phyloP scores from a whole-genome alignment of 2,113 vertebrate species.

The Cercopithecus mona region DNA sequence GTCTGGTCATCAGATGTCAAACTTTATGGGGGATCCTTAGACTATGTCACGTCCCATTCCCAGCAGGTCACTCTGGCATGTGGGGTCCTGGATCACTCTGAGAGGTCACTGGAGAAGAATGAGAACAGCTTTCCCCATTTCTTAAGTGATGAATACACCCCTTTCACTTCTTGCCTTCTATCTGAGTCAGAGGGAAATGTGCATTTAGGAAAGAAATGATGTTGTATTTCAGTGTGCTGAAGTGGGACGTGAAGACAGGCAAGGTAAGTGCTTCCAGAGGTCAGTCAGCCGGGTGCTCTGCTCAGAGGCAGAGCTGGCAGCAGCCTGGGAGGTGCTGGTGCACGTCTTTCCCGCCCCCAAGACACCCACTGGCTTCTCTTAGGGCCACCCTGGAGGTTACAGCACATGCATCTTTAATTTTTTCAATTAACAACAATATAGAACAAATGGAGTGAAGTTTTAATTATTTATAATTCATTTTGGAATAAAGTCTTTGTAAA shows the following conservation, averaged over 20 bases:
- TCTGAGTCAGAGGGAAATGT: not conserved
- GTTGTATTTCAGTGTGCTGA: not conserved
- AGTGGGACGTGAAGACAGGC: not conserved
- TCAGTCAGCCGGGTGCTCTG: not conserved
- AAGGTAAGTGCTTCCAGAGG: not conserved
- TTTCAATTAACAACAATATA: slow-evolving; percentile 87
- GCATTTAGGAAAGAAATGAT: not conserved
- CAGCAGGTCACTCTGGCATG: not conserved
- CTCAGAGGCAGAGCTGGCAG: not conserved
- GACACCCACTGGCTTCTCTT: not conserved
- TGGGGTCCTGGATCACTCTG: not conserved
- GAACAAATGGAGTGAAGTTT: slow-evolving; percentile 85
- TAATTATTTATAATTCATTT: slow-evolving; percentile 90
- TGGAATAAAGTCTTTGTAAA: slow-evolving; percentile 87
- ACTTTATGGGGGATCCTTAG: not conserved
- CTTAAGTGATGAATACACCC: not conserved
- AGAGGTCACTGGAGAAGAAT: not conserved
- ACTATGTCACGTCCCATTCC: not conserved
- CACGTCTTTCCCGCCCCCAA: not conserved
- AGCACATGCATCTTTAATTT: slow-evolving; percentile 88
- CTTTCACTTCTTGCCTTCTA: slow-evolving; percentile 18
- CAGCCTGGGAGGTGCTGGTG: not conserved
- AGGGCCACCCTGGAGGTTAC: slow-evolving; percentile 79
- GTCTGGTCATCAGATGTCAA: not conserved
- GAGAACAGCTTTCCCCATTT: not conserved